phyloP scores from a whole-genome alignment of 2,113 vertebrate species.

The Cyanoderma ruficeps region DNA sequence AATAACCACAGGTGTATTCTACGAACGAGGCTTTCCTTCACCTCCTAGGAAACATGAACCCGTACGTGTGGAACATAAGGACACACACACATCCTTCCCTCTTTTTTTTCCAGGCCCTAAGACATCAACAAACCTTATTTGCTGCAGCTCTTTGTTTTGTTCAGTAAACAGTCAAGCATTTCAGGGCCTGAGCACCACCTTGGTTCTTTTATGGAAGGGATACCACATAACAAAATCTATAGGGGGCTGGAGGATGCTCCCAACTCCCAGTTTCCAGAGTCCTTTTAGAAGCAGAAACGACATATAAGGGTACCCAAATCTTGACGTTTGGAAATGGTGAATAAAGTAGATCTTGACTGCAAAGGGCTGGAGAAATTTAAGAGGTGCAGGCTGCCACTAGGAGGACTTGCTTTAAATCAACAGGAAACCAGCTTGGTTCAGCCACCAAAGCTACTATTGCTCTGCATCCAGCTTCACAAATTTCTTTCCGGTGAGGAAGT shows the following conservation, averaged over 20 bases:
- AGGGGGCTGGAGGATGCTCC: not conserved
- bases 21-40: rapidly evolving
- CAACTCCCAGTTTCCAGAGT: not conserved
- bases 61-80: rapidly evolving
- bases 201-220: not conserved
- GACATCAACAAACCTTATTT: not conserved
- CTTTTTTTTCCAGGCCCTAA: not conserved
- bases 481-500: not conserved
- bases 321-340: not conserved
- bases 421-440: not conserved
- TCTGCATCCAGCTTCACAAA: not conserved
- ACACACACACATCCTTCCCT: not conserved
- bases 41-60: not conserved
- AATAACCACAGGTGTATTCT: not conserved
- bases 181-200: not conserved
- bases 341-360: not conserved
- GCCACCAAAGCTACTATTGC: not conserved
- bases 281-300: not conserved
- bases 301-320: not conserved
- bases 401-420: not conserved
- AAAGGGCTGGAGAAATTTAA: not conserved
- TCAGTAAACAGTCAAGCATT: not conserved
- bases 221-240: not conserved
- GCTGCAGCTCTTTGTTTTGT: not conserved
- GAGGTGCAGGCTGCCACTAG: not conserved